Evolutionary conservation across 2,797 vertebrate species (phyloP).

Genomic region (Syngnathus acus): DNA sequence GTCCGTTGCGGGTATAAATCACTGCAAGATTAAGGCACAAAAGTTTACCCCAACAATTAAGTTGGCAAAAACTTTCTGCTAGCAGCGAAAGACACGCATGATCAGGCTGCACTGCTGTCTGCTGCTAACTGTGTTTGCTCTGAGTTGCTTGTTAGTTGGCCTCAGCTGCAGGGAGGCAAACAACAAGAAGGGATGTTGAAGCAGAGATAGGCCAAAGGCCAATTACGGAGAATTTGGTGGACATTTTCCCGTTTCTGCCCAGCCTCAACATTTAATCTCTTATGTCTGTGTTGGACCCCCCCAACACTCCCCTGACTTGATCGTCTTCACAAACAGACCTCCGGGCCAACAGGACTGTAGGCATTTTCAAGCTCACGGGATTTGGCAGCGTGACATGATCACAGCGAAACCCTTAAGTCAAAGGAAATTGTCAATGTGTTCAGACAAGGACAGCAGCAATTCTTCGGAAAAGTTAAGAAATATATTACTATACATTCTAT

Average conservation of each 20-base stretch:
- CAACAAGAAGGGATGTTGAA: conserved; percentile 18
- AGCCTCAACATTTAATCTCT: conserved; percentile 34
- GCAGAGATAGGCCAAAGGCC: conserved; percentile 32
- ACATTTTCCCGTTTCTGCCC: conserved; percentile 28
- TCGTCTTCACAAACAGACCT: conserved; percentile 30
- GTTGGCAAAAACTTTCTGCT: conserved; percentile 33
- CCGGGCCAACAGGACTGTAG: conserved; percentile 17
- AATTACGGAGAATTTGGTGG: conserved; percentile 24
- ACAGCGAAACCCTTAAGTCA: conserved; percentile 1
- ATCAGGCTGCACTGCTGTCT: conserved; percentile 26
- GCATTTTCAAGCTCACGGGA: conserved; percentile 37
- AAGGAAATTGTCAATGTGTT: background rate
- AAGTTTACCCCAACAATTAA: conserved; percentile 44
- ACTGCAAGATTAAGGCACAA: conserved; percentile 32
- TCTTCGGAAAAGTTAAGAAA: background rate
- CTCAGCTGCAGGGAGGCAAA: conserved; percentile 29
- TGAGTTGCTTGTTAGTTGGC: conserved; percentile 46
- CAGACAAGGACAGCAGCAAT: background rate
- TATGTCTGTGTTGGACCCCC: conserved; percentile 25
- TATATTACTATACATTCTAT: background rate
- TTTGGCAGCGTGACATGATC: conserved; percentile 22
- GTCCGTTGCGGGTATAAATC: conserved; percentile 17
- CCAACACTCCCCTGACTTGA: conserved; percentile 18
- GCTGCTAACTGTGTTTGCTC: conserved; percentile 28
- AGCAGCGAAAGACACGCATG: conserved; percentile 25